A percentile compares a stretch with the other conserved stretches of the same genome.
Evolutionary conservation across 1,140 invertebrate genomes (phyloP).

Genomic region (Leptinotarsa undecemlineata): DNA sequence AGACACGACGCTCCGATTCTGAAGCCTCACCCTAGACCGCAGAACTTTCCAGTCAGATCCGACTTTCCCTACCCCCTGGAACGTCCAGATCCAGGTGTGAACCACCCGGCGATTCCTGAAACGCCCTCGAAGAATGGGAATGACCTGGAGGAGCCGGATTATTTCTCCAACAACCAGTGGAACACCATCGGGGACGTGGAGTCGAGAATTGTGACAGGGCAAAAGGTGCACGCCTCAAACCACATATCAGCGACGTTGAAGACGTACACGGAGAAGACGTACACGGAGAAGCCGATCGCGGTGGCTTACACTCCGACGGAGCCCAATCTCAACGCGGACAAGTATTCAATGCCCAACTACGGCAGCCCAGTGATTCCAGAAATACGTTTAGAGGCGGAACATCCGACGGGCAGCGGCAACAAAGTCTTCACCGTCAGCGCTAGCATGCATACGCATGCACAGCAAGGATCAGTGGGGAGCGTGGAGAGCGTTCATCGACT

Average conservation of each 20-base stretch:
- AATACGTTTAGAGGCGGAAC: constrained; percentile 45
- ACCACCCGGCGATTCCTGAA: constrained; percentile 49
- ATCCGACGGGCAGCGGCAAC: constrained; percentile 25
- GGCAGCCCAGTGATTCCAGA: constrained; percentile 57
- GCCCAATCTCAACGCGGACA: constrained; percentile 42
- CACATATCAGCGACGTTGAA: constrained; percentile 53
- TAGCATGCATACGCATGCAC: constrained; percentile 51
- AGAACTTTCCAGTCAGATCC: constrained; percentile 55
- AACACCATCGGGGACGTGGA: constrained; percentile 48
- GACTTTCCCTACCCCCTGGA: constrained; percentile 67
- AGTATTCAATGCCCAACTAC: constrained; percentile 54
- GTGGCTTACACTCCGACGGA: constrained; percentile 61
- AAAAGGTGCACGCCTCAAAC: constrained; percentile 39
- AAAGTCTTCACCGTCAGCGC: constrained; percentile 49
- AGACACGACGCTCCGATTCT: constrained; percentile 57
- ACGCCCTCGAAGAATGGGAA: constrained; percentile 48
- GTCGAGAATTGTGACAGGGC: constrained; percentile 41
- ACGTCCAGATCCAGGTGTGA: constrained; percentile 56
- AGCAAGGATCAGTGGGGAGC: constrained; percentile 28
- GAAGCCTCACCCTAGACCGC: constrained; percentile 55
- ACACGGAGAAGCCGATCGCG: constrained; percentile 59
- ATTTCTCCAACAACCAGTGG: constrained; percentile 52
- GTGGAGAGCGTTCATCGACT: not conserved
- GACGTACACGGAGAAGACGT: constrained; percentile 50
- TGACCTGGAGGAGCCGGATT: constrained; percentile 28